A percentile compares a stretch with the other conserved stretches of the same genome.
phyloP scores from a whole-genome alignment of 2,113 vertebrate species.

The Murina feae region DNA sequence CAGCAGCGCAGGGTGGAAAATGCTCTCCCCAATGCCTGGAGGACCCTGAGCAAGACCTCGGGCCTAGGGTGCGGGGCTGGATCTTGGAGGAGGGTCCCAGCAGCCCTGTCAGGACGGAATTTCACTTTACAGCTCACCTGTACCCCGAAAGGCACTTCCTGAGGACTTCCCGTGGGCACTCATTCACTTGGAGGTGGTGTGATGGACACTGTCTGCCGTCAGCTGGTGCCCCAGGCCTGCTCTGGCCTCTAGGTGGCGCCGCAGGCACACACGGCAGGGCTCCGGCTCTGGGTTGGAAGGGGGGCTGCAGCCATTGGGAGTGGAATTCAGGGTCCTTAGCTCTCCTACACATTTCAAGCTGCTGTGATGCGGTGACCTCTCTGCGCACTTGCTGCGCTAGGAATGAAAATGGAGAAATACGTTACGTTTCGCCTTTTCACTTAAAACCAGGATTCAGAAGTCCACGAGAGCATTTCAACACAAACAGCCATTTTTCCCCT shows the following conservation, averaged over 20 bases:
- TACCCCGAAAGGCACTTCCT: not conserved
- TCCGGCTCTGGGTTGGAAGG: rapidly evolving
- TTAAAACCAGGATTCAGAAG: not conserved
- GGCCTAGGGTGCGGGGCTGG: not conserved
- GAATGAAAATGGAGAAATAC: not conserved
- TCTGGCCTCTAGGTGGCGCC: constrained; percentile 8
- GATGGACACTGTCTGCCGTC: too few relatives aligned
- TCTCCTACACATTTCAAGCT: too few relatives aligned
- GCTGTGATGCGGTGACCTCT: not conserved
- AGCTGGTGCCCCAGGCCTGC: too few relatives aligned
- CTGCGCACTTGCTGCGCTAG: not conserved
- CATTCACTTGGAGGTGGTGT: too few relatives aligned
- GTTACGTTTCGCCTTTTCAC: not conserved
- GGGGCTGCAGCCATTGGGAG: not conserved
- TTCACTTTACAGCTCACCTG: not conserved
- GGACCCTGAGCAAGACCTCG: not conserved
- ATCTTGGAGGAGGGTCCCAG: not conserved
- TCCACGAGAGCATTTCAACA: not conserved
- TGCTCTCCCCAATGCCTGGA: rapidly evolving
- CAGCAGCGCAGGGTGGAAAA: not conserved
- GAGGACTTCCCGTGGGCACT: not conserved
- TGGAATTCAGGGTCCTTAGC: not conserved
- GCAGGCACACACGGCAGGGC: not conserved
- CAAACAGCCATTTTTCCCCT: not conserved
- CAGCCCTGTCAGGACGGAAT: not conserved